Conservation (phyloP, 2,113 vertebrate genomes). For the Collichthys lucidus region DNA sequence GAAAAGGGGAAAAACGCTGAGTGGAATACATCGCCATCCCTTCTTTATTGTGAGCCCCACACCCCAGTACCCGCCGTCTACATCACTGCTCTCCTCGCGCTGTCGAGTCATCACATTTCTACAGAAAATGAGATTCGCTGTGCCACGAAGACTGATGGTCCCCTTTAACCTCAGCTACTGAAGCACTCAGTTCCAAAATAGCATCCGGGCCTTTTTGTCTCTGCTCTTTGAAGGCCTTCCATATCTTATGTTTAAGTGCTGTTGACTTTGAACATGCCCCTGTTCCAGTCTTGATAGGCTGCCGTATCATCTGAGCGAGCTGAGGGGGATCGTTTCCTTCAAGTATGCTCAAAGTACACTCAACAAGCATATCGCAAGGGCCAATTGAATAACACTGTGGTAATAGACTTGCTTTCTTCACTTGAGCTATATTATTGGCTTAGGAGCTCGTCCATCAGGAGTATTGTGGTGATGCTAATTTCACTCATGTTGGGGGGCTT, state of each 20-base stretch:
- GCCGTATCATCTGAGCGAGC: slow-evolving; percentile 46
- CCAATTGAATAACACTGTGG: slow-evolving; percentile 42
- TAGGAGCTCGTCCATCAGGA: slow-evolving; percentile 29
- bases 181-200: slow-evolving; percentile 54
- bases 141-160: slow-evolving; percentile 67
- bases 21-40: slow-evolving; percentile 21
- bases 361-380: slow-evolving; percentile 59
- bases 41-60: slow-evolving; percentile 37
- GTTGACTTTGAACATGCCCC: slow-evolving; percentile 73
- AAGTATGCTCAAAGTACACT: slow-evolving; percentile 58
- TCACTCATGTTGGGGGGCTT: slow-evolving; percentile 11
- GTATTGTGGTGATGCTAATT: slow-evolving; percentile 17
- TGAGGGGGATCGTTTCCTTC: slow-evolving; percentile 50
- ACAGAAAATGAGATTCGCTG: slow-evolving; percentile 68
- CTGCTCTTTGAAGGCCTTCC: slow-evolving; percentile 58
- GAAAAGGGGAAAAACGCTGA: slow-evolving; percentile 42
- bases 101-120: slow-evolving; percentile 75
- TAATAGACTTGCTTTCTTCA: slow-evolving; percentile 45
- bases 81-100: slow-evolving; percentile 46
- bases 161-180: slow-evolving; percentile 69
- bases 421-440: slow-evolving; percentile 42
- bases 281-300: slow-evolving; percentile 39
- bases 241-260: slow-evolving; percentile 68
- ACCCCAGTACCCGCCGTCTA: slow-evolving; percentile 7
- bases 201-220: slow-evolving; percentile 53